phyloP scores from a whole-genome alignment of 2,797 vertebrate genomes.

The Pterois miles region DNA sequence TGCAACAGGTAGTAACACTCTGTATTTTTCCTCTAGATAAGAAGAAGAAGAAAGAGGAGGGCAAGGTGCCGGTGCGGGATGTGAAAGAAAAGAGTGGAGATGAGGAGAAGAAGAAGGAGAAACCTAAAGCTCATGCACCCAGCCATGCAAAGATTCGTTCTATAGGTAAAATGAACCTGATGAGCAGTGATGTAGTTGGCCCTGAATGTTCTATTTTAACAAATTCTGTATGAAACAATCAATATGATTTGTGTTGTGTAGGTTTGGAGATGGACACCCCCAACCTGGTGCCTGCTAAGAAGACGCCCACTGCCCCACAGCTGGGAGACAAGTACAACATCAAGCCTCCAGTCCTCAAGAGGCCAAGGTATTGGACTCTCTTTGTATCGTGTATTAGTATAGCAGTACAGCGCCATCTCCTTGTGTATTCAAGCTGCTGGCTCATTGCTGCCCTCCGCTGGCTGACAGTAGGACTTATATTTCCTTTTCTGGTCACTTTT shows the following conservation, averaged over 20 bases:
- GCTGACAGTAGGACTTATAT: not conserved
- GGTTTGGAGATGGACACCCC: conserved; percentile 92
- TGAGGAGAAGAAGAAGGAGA: conserved; percentile 92
- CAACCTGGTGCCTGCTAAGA: conserved; percentile 86
- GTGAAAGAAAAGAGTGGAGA: conserved; percentile 83
- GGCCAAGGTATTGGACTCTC: conserved; percentile 83
- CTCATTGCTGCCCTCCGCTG: conserved; percentile 15
- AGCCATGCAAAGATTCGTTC: conserved; percentile 96
- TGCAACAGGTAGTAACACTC: not conserved
- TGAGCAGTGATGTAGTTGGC: not conserved
- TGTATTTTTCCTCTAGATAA: conserved; percentile 77
- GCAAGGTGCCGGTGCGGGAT: conserved; percentile 81
- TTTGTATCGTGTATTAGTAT: too few relatives aligned
- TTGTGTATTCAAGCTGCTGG: not conserved
- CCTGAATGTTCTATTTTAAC: too few relatives aligned
- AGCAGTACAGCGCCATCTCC: not conserved
- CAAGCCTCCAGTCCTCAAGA: conserved; percentile 92
- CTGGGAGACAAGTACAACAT: conserved; percentile 94
- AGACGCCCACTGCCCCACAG: conserved; percentile 78
- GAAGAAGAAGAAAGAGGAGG: conserved; percentile 91
- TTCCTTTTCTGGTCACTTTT: not conserved
- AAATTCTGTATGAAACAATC: not conserved
- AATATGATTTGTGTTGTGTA: conserved; percentile 37
- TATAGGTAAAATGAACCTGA: conserved; percentile 83
- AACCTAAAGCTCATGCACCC: conserved; percentile 93